Evolutionary conservation across 2,888 invertebrate species (phyloP).

Genomic region (Drosophila niveifrons): DNA sequence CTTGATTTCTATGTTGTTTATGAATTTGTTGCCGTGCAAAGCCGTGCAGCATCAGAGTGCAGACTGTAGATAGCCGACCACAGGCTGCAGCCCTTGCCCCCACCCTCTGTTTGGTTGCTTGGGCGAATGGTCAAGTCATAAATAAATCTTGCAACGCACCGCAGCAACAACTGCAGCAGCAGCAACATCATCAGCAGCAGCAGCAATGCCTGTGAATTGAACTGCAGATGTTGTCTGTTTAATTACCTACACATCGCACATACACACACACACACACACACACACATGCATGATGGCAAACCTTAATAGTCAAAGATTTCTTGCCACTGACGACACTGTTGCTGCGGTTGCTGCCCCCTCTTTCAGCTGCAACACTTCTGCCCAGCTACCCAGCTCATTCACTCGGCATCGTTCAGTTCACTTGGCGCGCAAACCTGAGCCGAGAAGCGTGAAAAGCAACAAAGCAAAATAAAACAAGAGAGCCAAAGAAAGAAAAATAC

Average conservation of each 20-base stretch:
- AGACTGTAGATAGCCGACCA: slow-evolving; percentile 21
- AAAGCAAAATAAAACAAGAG: slow-evolving; percentile 37
- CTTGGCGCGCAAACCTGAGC: slow-evolving; percentile 45
- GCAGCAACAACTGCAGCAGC: slow-evolving; percentile 32
- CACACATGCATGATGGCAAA: slow-evolving; percentile 20
- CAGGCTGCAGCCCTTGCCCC: neutral
- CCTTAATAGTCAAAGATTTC: slow-evolving; percentile 51
- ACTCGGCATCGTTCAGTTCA: slow-evolving; percentile 41
- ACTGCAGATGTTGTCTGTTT: slow-evolving; percentile 70
- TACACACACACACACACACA: slow-evolving; percentile 17
- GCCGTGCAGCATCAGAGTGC: slow-evolving; percentile 45
- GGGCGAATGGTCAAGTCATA: slow-evolving; percentile 72
- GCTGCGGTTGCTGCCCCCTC: slow-evolving; percentile 6
- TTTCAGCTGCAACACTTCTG: slow-evolving; percentile 16
- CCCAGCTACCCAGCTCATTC: slow-evolving; percentile 17
- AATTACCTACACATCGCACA: slow-evolving; percentile 58
- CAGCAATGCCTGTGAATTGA: slow-evolving; percentile 53
- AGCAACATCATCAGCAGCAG: slow-evolving; percentile 29
- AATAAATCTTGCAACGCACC: slow-evolving; percentile 57
- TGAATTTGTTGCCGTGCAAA: slow-evolving; percentile 49
- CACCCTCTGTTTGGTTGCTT: neutral
- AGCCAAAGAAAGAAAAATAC: slow-evolving; percentile 6
- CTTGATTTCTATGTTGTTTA: slow-evolving; percentile 70
- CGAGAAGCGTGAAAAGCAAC: slow-evolving; percentile 57
- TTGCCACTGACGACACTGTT: slow-evolving; percentile 38